Evolutionary conservation across 1,140 invertebrate species (phyloP), one percentile per base, ranked within the genome.

Genomic region (Sinella curviseta): DNA sequence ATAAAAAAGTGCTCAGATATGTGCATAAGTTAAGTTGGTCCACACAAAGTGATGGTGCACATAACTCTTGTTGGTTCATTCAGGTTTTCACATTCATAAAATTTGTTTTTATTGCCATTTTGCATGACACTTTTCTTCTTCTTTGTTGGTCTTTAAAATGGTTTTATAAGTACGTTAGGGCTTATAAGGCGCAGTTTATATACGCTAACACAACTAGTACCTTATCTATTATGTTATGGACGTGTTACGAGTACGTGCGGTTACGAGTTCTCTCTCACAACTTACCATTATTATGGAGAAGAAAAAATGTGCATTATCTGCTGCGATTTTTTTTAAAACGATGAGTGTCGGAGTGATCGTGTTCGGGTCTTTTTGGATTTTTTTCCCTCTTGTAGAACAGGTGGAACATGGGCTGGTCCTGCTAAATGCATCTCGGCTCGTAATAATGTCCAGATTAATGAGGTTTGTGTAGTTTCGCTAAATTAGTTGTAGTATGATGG

Each of bases 101-200:
- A 70, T 70, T 70, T 70, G 65, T 70, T 70, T 70, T 70, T 70
- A 70, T 70, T 70, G 65, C 65, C 65, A 70, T 70, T 70, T 70
- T 70, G 65, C 65, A 70, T 70, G 65, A 70, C 65, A 70, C 65
- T 70, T 70, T 70, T 70, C 31, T 30, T 70, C 31, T 70, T 70
- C 24, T 60, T 60, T 31, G 26, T 33, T 33, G 3, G 30, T 16
- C 2, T 70, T 14, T 3, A 31, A 70, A 70, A 70, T 65, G 65
- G 65, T 70, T 31, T 70, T 65, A 65, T 65, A 65, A 8, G 26
- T 65, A 65, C 24, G 65, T 33, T 31, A 70, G 26, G 14, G 3
- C 65, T 31, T 70, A 70, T 70, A 70, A 70, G 65, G 65, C 8
- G 55, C 24, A 17, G 57, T 60, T 48, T 48, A 48, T 26, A n/a